These are phyloP conservation scores for Acrobasis suavella DNA, from an alignment of 2,888 invertebrate species.

Conservation along the genomic window DNA sequence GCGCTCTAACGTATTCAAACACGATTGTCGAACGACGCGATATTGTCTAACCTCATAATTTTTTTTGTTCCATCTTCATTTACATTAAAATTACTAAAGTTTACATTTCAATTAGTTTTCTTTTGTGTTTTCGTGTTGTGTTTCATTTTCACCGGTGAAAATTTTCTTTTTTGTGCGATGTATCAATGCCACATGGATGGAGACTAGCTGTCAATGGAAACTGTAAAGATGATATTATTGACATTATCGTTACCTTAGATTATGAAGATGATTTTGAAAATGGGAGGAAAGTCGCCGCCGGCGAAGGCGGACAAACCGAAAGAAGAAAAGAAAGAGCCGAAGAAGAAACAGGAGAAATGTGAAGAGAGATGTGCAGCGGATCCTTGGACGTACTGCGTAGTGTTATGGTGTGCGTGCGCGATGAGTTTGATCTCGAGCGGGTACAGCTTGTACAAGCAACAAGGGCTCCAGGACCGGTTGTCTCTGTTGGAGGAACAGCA, in stretches of 20 bases:
- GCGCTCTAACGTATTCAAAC: slow-evolving; percentile 59
- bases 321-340: slow-evolving; percentile 51
- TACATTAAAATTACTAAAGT: slow-evolving; percentile 7
- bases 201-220: slow-evolving; percentile 1
- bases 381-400: slow-evolving; percentile 73
- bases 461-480: slow-evolving; percentile 77
- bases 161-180: slow-evolving; percentile 16
- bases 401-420: slow-evolving; percentile 85
- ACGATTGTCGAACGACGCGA: slow-evolving; percentile 51
- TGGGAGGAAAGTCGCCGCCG: slow-evolving; percentile 65
- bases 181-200: slow-evolving; percentile 13
- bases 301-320: slow-evolving; percentile 48
- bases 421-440: slow-evolving; percentile 84
- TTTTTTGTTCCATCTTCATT: slow-evolving; percentile 6
- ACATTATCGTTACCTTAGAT: slow-evolving; percentile 45
- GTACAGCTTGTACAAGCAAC: slow-evolving; percentile 83
- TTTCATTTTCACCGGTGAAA: slow-evolving; percentile 1
- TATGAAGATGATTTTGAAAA: slow-evolving; percentile 68
- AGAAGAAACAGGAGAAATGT: slow-evolving; percentile 65
- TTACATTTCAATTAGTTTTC: slow-evolving; percentile 13
- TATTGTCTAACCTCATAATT: slow-evolving; percentile 19
- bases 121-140: slow-evolving; percentile 20
- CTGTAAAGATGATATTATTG: slow-evolving; percentile 26
- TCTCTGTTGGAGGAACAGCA: slow-evolving; percentile 82
- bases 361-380: slow-evolving; percentile 65